Evolutionary conservation across 2,113 vertebrate genomes (phyloP).

Genomic region (Bufo gargarizans): DNA sequence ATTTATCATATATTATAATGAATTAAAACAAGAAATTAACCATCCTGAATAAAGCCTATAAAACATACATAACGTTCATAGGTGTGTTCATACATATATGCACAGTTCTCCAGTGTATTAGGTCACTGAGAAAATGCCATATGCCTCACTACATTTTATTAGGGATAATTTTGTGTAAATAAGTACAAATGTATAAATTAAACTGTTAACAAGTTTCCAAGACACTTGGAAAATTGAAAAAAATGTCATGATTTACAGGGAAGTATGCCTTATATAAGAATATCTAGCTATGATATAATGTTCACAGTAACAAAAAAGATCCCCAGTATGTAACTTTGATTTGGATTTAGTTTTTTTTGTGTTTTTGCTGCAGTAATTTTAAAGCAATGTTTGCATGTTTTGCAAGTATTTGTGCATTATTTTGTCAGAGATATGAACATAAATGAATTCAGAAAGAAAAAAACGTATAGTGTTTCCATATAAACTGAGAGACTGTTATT

Average conservation of each 20-base stretch:
- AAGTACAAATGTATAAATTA: not conserved
- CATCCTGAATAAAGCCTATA: no score
- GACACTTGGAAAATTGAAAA: no score
- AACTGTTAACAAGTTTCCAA: no score
- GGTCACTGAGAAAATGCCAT: not conserved
- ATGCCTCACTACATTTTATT: not conserved
- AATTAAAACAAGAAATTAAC: not conserved
- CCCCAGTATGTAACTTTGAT: not conserved
- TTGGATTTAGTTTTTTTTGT: not conserved
- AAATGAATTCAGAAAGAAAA: not conserved
- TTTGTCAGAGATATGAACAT: not conserved
- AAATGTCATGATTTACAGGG: no score
- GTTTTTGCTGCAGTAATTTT: not conserved
- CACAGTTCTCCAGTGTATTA: not conserved
- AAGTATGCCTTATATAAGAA: no score
- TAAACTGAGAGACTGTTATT: not conserved
- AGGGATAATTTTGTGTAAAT: not conserved
- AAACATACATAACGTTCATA: not conserved
- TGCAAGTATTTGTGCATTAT: no score
- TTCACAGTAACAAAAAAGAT: no score
- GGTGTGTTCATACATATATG: not conserved
- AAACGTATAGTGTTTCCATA: not conserved
- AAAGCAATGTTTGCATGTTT: no score
- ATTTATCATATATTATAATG: not conserved
- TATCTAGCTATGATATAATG: no score